A percentile compares a stretch with the other conserved stretches of the same genome.
These are phyloP conservation scores for Psilanteris sp. DNA, from an alignment of 1,140 invertebrate genomes.

Conservation along the genomic window DNA sequence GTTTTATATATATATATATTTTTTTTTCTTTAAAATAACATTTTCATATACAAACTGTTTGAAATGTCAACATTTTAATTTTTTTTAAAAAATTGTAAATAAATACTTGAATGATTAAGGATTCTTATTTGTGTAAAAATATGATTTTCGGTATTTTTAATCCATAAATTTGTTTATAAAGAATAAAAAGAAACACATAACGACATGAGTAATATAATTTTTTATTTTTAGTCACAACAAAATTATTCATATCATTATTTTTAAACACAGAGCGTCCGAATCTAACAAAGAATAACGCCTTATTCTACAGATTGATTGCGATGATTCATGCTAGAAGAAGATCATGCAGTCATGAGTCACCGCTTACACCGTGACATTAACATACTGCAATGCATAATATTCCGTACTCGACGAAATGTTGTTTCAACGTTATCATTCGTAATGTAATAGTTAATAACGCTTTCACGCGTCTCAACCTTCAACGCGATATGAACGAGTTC, in stretches of 20 bases:
- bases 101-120: too few relatives aligned
- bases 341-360: slow-evolving; percentile 29
- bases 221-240: slow-evolving; percentile 21
- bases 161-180: too few relatives aligned
- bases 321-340: slow-evolving; percentile 44
- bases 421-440: slow-evolving; percentile 27
- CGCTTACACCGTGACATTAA: slow-evolving; percentile 17
- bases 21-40: too few relatives aligned
- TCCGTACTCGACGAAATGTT: slow-evolving; percentile 18
- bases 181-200: too few relatives aligned
- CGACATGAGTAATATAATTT: not conserved
- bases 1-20: too few relatives aligned
- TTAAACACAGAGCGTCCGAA: slow-evolving; percentile 5
- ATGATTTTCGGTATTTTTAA: too few relatives aligned
- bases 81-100: too few relatives aligned
- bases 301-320: slow-evolving; percentile 10
- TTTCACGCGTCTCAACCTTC: slow-evolving; percentile 11
- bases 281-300: slow-evolving; percentile 33
- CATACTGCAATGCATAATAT: slow-evolving; percentile 34
- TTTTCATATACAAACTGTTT: too few relatives aligned
- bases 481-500: not conserved
- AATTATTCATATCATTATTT: slow-evolving; percentile 35
- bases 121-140: too few relatives aligned
- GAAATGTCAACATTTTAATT: too few relatives aligned
- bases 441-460: slow-evolving; percentile 24